Evolutionary conservation across 2,797 vertebrate species (phyloP), one percentile per base, ranked within the genome.

Genomic region (Hyperoplus lanceolatus): DNA sequence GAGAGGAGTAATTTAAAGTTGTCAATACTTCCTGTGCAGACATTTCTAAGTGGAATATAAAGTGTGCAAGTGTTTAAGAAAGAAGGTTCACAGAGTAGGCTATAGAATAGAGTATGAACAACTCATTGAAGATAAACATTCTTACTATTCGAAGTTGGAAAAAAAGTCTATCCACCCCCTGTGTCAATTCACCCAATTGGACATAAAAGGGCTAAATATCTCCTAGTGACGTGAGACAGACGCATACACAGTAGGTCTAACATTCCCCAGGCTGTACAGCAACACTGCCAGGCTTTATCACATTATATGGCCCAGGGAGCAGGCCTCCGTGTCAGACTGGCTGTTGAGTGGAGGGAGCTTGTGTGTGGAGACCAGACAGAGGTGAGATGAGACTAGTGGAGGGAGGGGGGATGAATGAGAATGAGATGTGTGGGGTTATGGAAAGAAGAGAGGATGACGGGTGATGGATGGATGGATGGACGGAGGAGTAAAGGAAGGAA

Each of bases 301-400:
- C 84, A 88, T 90, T 73, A 89, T 79, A 87, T 88, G 90, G 90
- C 84, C 89, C 87, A 87, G 77, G 84, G 88, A 92, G 81, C 85
- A 87, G 80, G 77, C 75, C 87, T 85, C 55, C 72, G 21, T 90
- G 89, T 90, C 87, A 75, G 85, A 75, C 79, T 61, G 61, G 63
- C 66, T 77, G 68, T 68, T 77, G 77, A 86, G 82, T 73, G 75
- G 29, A 29, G 29, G 29, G 29, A 29, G 61, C 72, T 84, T 29
- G 59, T 80, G 73, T 83, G 84, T 89, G 55, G 48, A 73, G 76
- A 85, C 79, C 55, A 82, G 83, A 79, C 76, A n/a, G 67, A 77
- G 72, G 77, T 58, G 79, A 88, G 77, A 77, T 77, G 85, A 90
- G 80, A 76, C 15, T 18, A 83, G 71, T 50, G 63, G 71, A 41